Base-by-base conservation (phyloP, 2,888 invertebrate species). In the Cataglyphis cursor region DNA sequence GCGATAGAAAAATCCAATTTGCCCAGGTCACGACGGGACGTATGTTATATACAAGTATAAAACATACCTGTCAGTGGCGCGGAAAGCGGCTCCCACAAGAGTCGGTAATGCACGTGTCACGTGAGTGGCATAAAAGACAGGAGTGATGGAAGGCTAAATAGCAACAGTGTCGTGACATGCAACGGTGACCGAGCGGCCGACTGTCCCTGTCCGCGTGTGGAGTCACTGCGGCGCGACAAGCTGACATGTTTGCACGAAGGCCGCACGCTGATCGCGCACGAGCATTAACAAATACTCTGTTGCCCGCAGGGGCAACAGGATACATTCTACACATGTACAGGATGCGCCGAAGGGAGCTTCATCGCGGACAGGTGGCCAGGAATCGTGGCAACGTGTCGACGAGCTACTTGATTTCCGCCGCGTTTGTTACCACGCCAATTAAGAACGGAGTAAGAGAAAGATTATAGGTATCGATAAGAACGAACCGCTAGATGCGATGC, bases 181-280 rank as follows among this genome's bases (percentile, higher is more conserved):
- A 88, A 90, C 90, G 84, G 88, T 90, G 92, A 88, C 90, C 90
- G 86, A 85, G 82, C 89, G 66, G 86, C 87, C 87, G 82, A 87
- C 87, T 89, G 81, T 87, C 89, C 83, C 88, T 88, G 90, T 88
- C 87, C 88, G 89, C 87, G 85, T 87, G 89, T 85, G 89, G 91
- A 92, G 89, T 93, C 92, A 91, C 93, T 89, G 90, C 89, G 86
- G 91, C 88, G 89, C 93, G 93, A 93, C 93, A 93, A 93, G 91
- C 92, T 93, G 93, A 93, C 93, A 92, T 93, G 93, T 93, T 93
- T 93, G 93, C 91, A 92, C 90, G 91, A 91, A 93, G 91, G 90
- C 92, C 91, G 88, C 91, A 87, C 91, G 93, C 92, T 92, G 91
- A 89, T 89, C 90, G 88, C 90, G 88, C 88, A 86, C 86, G 85